Evolutionary conservation across 2,113 vertebrate species (phyloP).

Genomic region (Tyto alba): DNA sequence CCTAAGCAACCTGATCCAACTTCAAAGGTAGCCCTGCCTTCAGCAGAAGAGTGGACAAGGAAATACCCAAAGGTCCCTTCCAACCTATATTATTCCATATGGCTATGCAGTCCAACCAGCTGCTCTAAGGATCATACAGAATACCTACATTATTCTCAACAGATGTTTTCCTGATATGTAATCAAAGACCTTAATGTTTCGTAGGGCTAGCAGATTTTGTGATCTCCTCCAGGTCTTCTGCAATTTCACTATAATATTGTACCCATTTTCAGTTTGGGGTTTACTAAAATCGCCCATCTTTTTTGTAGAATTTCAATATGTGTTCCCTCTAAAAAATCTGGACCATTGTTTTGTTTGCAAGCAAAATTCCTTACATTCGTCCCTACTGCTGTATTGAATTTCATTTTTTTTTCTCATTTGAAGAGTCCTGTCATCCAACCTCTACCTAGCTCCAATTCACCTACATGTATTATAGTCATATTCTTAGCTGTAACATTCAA

Average conservation of each 20-base stretch:
- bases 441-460: neutral
- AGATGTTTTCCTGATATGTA: neutral
- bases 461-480: neutral
- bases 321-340: neutral
- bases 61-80: neutral
- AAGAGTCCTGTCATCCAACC: neutral
- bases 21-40: neutral
- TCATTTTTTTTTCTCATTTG: neutral
- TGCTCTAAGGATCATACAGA: neutral
- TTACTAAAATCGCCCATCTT: neutral
- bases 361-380: neutral
- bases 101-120: neutral
- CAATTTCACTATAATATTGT: neutral
- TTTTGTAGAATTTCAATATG: neutral
- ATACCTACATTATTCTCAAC: neutral
- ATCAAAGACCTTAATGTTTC: neutral
- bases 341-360: neutral
- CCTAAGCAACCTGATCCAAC: neutral
- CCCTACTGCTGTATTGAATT: neutral
- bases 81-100: neutral
- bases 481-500: neutral
- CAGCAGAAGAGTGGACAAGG: neutral
- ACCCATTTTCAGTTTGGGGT: neutral
- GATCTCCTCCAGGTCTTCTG: neutral
- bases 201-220: neutral